These are phyloP conservation scores for Neodiprion fabricii DNA, from an alignment of 1,140 invertebrate genomes.

Conservation along the genomic window DNA sequence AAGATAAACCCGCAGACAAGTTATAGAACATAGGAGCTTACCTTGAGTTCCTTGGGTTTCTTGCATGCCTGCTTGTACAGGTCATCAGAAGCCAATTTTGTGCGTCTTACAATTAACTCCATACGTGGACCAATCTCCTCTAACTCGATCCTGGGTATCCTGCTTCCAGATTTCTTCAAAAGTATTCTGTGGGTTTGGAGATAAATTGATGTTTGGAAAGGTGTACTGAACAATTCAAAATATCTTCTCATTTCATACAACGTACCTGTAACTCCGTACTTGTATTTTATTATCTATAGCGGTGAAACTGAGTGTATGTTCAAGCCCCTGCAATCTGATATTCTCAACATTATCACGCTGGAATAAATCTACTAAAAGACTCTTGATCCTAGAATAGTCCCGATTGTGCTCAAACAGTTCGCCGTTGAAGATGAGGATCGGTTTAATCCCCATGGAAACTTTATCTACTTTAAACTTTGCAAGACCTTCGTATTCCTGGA, in stretches of 20 bases:
- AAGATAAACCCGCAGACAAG: not conserved
- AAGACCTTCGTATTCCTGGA: constrained; percentile 82
- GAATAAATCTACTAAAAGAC: constrained; percentile 92
- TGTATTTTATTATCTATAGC: constrained; percentile 81
- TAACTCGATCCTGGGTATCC: constrained; percentile 88
- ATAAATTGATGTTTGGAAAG: constrained; percentile 7
- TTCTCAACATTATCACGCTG: constrained; percentile 82
- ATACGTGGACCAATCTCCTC: constrained; percentile 95
- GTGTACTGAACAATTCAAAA: not conserved
- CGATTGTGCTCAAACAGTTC: constrained; percentile 85
- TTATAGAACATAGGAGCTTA: constrained; percentile 39
- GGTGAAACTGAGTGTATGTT: constrained; percentile 91
- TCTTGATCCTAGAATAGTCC: constrained; percentile 85
- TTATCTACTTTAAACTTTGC: constrained; percentile 83
- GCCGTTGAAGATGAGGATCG: constrained; percentile 93
- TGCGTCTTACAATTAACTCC: constrained; percentile 85
- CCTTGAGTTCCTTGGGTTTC: constrained; percentile 84
- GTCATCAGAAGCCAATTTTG: constrained; percentile 88
- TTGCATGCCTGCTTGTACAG: constrained; percentile 87
- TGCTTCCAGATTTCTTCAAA: constrained; percentile 90
- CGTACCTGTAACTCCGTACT: constrained; percentile 84
- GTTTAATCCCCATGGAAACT: constrained; percentile 84
- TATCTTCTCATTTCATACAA: too few species aligned
- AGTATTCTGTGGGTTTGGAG: constrained; percentile 67
- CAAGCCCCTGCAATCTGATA: constrained; percentile 89